phyloP scores from a whole-genome alignment of 2,888 invertebrate genomes.

The Gastrophysa polygoni region DNA sequence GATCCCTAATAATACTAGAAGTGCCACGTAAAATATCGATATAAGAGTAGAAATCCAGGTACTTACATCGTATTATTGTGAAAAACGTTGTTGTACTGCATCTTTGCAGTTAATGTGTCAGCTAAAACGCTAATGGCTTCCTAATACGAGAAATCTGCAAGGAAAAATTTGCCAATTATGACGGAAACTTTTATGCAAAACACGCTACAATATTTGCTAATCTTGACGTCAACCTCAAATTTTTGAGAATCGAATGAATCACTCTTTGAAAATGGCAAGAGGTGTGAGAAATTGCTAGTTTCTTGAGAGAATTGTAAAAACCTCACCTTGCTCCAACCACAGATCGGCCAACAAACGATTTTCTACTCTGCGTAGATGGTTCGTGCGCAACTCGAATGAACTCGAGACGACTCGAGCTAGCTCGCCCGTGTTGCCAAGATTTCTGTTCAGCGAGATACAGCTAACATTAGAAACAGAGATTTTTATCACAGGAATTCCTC shows the following conservation, averaged over 20 bases:
- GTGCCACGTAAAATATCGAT: not conserved
- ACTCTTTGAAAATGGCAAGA: not conserved
- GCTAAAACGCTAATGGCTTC: constrained; percentile 44
- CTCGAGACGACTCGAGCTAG: too few relatives aligned
- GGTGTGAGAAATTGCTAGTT: not conserved
- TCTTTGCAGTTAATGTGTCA: constrained; percentile 52
- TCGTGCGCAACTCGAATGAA: constrained; percentile 21
- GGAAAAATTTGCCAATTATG: constrained; percentile 9
- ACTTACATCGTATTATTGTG: constrained; percentile 74
- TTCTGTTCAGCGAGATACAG: too few relatives aligned
- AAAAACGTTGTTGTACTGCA: constrained; percentile 61
- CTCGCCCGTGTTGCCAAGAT: too few relatives aligned
- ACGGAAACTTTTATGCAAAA: not conserved
- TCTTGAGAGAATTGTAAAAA: constrained; percentile 18
- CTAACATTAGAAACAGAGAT: too few relatives aligned
- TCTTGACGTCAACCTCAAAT: not conserved
- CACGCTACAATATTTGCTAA: not conserved
- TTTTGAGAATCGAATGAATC: not conserved
- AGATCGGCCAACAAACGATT: constrained; percentile 68
- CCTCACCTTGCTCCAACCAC: constrained; percentile 49
- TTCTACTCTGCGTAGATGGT: constrained; percentile 20
- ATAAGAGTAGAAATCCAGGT: constrained; percentile 62
- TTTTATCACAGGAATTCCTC: too few relatives aligned
- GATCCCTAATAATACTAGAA: not conserved
- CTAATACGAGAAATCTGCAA: constrained; percentile 43